These are phyloP conservation scores for Trachelipus rathkii DNA, from an alignment of 1,140 invertebrate genomes.

Conservation along the genomic window DNA sequence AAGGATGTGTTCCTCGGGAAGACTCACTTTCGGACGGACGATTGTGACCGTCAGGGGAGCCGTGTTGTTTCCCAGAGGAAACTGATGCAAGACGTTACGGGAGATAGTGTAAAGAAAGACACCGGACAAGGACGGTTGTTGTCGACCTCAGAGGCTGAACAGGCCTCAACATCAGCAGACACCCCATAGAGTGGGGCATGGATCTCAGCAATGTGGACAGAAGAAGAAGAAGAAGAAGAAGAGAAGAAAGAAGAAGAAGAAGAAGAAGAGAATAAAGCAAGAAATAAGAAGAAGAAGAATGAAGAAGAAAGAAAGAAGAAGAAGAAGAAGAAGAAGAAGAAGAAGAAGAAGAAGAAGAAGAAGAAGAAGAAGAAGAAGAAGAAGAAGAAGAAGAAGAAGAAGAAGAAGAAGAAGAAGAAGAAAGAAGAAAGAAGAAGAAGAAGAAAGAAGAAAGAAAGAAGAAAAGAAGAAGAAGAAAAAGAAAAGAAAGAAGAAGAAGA, in stretches of 20 bases:
- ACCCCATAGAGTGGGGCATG: too few relatives aligned
- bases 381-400: slow-evolving; percentile 3
- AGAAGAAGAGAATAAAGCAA: neutral
- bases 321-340: neutral
- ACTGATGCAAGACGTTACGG: too few relatives aligned
- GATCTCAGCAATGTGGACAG: too few relatives aligned
- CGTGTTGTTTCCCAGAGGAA: too few relatives aligned
- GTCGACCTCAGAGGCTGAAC: too few relatives aligned
- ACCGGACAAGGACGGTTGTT: too few relatives aligned
- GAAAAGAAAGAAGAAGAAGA: neutral
- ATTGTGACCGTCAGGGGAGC: too few relatives aligned
- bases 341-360: neutral
- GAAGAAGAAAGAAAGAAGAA: neutral
- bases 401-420: neutral
- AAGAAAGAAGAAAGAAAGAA: neutral
- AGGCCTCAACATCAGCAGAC: too few relatives aligned
- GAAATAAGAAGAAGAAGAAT: too few relatives aligned
- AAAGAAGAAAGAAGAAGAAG: neutral
- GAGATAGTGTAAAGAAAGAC: too few relatives aligned
- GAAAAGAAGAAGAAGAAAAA: neutral
- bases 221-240: neutral
- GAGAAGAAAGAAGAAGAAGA: neutral
- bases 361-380: neutral
- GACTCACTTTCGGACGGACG: too few relatives aligned
- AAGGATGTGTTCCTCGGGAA: too few relatives aligned